phyloP scores from a whole-genome alignment of 2,888 invertebrate species.

The Lumbricus terrestris region DNA sequence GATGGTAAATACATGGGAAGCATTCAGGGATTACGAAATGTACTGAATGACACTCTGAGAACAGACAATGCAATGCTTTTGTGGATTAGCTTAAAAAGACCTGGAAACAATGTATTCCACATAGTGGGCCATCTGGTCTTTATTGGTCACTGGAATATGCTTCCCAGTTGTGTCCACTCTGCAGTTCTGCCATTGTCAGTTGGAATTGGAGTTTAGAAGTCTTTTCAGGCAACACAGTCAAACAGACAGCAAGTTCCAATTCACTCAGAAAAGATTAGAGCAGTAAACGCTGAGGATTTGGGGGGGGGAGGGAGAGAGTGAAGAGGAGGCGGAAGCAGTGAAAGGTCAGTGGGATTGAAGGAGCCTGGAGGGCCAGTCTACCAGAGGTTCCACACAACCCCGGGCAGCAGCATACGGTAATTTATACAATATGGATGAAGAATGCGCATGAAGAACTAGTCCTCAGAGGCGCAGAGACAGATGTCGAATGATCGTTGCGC shows the following conservation, averaged over 20 bases:
- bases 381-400: background rate
- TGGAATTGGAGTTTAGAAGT: background rate
- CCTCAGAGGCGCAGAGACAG: background rate
- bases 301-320: background rate
- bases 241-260: background rate
- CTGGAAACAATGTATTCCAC: background rate
- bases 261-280: background rate
- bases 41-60: background rate
- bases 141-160: background rate
- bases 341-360: background rate
- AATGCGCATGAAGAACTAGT: background rate
- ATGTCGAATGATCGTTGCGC: background rate
- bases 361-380: background rate
- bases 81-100: background rate
- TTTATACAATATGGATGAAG: background rate
- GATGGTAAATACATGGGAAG: background rate
- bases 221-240: background rate
- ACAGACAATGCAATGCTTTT: background rate
- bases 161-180: background rate
- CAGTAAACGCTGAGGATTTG: background rate
- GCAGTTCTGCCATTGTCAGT: background rate
- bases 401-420: background rate
- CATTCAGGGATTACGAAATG: background rate
- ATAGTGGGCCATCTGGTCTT: background rate
- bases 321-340: background rate